A percentile compares a stretch with the other conserved stretches of the same genome.
These are phyloP conservation scores for Colletes latitarsis DNA, from an alignment of 1,140 invertebrate genomes.

Conservation along the genomic window DNA sequence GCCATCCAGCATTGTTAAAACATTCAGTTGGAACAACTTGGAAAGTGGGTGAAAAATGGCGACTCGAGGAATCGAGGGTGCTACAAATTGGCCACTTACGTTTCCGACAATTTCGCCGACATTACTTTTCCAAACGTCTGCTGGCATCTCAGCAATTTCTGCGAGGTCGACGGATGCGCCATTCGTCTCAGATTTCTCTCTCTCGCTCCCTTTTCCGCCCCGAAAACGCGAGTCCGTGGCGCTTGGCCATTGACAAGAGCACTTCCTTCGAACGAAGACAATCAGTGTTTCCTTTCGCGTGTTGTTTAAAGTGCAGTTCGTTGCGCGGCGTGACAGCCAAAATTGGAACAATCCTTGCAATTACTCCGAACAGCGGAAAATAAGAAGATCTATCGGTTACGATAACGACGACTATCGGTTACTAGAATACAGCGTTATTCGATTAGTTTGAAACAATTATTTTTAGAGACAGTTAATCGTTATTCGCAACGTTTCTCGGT, in stretches of 20 bases:
- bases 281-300: background rate
- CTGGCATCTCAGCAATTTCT: conserved; percentile 16
- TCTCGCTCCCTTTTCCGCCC: background rate
- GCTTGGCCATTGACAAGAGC: background rate
- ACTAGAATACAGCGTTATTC: no score
- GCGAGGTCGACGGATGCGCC: background rate
- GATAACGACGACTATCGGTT: no score
- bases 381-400: background rate
- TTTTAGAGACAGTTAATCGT: no score
- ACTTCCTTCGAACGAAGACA: background rate
- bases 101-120: conserved; percentile 24
- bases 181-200: conserved; percentile 1
- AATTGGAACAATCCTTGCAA: background rate
- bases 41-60: conserved; percentile 40
- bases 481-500: no score
- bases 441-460: no score
- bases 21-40: conserved; percentile 11
- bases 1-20: conserved; percentile 29
- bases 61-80: conserved; percentile 19
- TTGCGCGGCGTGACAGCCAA: background rate
- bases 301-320: background rate
- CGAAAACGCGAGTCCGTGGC: background rate
- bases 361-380: background rate
- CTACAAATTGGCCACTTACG: conserved; percentile 49
- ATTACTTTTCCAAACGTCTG: conserved; percentile 26